Base-by-base conservation (phyloP, 2,888 invertebrate genomes). In the Habroteleia sp. region DNA sequence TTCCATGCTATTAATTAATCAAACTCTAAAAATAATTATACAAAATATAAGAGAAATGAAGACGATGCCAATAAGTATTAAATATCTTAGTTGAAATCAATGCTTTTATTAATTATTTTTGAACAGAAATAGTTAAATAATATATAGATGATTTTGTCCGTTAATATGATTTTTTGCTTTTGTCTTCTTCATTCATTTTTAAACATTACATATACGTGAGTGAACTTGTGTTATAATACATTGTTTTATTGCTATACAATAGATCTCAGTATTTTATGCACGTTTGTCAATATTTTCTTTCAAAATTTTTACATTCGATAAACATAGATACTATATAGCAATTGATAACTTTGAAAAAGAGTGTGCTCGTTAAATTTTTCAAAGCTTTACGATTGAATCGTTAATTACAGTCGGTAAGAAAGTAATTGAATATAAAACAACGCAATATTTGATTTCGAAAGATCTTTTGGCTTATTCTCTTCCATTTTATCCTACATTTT, bases 171-270 rank as follows among this genome's bases (percentile, higher is more conserved):
- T 39, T 41, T 23, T 20, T 14, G 17, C 20, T 42, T 33, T 20
- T 14, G 6, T 17, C 5, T 42, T 41, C 7, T 44, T 31, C 2
- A 16, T 31, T 37, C 8, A n/a, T 44, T 23, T 42, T 62, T 48
- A 50, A 50, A 63, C 35, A 42, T 63, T 63, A 50, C 50, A 63
- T 52, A 63, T 50, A 42, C 7, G 33, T 37, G 44, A 65, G 29
- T 52, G 44, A 65, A 78, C 73, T 75, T 76, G 76, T 74, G 62
- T 77, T 74, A 66, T 77, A 75, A 77, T 80, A 80, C 77, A 78
- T 78, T 72, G 74, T 78, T 79, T 50, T 41, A 80, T 80, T 80
- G 78, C 78, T 80, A 77, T 78, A 80, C 77, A 78, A 77, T 80
- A 78, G 78, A 79, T 62, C 63, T 78, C 68, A 69, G 56, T n/a